Base-by-base conservation (phyloP, 2,888 invertebrate species). In the Cosmopolites sordidus region DNA sequence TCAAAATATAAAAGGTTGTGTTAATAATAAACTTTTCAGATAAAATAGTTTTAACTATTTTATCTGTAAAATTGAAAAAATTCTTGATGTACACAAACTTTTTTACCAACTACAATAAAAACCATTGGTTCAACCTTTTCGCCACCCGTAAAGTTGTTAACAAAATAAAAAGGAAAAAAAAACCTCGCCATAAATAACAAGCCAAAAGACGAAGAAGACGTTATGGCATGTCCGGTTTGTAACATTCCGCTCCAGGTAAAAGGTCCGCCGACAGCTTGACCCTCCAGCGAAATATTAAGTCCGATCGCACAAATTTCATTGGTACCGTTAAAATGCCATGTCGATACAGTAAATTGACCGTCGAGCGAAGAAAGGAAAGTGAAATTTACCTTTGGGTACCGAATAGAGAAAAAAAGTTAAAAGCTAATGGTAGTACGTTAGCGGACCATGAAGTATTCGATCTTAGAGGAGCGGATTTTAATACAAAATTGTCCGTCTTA, bases 321-420 rank as follows among this genome's bases (percentile, higher is more conserved):
- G 49, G 54, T 54, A 54, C 54, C 54, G 54, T 54, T 54, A 54
- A 54, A 43, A 49, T 49, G 41, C 43, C 49, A 43, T 48, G 48
- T 29, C 46, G 37, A 33, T 16, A n/a, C 48, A 33, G 39, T 54
- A 48, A 54, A 54, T 43, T 49, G 43, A 49, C 48, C 37, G 46
- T 17, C 33, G 12, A n/a, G 33, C 44, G 54, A 44, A 54, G 54
- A 54, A 54, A 54, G 54, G 54, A 54, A 54, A 54, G 54, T 54
- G 54, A 54, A 54, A 54, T 54, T 54, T 44, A 33, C 43, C 48
- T 53, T 48, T 17, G 43, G 53, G 44, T 48, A 39, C 43, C 15
- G 44, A 54, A 54, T 49, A 45, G 48, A 48, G 44, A 49, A 48
- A 48, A 48, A 54, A 49, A 49, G 53, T 47, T n/a, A n/a, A 48